A percentile compares a stretch with the other conserved stretches of the same genome.
Evolutionary conservation across 2,113 vertebrate species (phyloP).

Genomic region (Formicarius rufipectus): DNA sequence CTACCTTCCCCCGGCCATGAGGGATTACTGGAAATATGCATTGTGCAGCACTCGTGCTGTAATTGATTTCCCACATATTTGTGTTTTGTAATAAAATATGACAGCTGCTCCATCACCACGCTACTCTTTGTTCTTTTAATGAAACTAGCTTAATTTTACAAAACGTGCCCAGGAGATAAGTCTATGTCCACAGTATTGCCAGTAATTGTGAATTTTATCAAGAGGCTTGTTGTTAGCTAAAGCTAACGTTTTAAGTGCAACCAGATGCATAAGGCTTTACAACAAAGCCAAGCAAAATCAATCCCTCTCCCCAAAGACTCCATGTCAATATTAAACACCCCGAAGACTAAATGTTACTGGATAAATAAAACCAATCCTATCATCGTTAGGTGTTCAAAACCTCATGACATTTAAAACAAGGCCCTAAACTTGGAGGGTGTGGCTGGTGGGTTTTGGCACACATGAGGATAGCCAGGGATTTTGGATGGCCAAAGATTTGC

Average conservation of each 20-base stretch:
- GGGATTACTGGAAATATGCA: constrained; percentile 51
- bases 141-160: constrained; percentile 58
- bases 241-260: constrained; percentile 13
- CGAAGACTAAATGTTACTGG: background rate
- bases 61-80: constrained; percentile 60
- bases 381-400: background rate
- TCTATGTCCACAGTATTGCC: background rate
- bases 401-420: background rate
- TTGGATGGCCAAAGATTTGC: background rate
- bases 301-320: background rate
- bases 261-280: constrained; percentile 27
- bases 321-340: constrained; percentile 23
- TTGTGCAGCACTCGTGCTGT: background rate
- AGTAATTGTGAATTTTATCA: constrained; percentile 33
- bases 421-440: background rate
- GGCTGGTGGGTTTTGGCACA: background rate
- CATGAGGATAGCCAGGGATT: background rate
- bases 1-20: background rate
- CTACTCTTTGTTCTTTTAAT: constrained; percentile 54
- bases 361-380: background rate
- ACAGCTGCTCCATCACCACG: constrained; percentile 50
- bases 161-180: constrained; percentile 32
- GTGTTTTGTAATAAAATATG: constrained; percentile 61
- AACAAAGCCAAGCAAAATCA: constrained; percentile 47
- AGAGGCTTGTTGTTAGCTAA: constrained; percentile 26